These are phyloP conservation scores for Beroe ovata DNA, from an alignment of 37 sponge, comb jelly and placozoan species.

Conservation along the genomic window DNA sequence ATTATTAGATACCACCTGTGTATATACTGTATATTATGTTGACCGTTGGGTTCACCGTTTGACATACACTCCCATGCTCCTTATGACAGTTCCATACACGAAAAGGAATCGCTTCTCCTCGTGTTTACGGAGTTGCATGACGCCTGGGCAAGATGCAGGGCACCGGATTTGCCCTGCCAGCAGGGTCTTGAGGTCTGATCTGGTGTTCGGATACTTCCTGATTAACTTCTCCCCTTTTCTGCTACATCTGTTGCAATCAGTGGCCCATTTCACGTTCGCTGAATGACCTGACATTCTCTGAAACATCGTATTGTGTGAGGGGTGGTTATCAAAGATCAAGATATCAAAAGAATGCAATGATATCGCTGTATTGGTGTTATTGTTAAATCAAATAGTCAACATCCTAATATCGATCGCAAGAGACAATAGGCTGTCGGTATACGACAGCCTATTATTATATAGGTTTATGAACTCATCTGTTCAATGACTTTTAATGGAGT, in stretches of 20 bases:
- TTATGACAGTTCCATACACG: conserved; percentile 12
- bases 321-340: too few relatives aligned
- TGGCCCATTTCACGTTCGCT: neutral
- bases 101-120: conserved; percentile 49
- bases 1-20: too few relatives aligned
- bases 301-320: too few relatives aligned
- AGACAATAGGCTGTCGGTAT: too few relatives aligned
- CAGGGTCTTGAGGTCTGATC: neutral
- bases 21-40: too few relatives aligned
- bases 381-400: too few relatives aligned
- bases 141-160: neutral
- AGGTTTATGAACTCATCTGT: too few relatives aligned
- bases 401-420: too few relatives aligned
- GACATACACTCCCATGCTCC: conserved; percentile 2
- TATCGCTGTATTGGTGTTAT: too few relatives aligned
- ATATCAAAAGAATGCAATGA: too few relatives aligned
- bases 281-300: conserved; percentile 13
- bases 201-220: conserved; percentile 23
- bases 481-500: too few relatives aligned
- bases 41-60: conserved; percentile 14
- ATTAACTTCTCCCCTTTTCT: neutral
- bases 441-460: too few relatives aligned
- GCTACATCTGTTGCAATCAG: neutral
- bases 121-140: neutral
- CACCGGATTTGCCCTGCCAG: neutral